Evolutionary conservation across 2,113 vertebrate genomes (phyloP), one percentile per base, ranked within the genome.

Genomic region (Hippocampus abdominalis): DNA sequence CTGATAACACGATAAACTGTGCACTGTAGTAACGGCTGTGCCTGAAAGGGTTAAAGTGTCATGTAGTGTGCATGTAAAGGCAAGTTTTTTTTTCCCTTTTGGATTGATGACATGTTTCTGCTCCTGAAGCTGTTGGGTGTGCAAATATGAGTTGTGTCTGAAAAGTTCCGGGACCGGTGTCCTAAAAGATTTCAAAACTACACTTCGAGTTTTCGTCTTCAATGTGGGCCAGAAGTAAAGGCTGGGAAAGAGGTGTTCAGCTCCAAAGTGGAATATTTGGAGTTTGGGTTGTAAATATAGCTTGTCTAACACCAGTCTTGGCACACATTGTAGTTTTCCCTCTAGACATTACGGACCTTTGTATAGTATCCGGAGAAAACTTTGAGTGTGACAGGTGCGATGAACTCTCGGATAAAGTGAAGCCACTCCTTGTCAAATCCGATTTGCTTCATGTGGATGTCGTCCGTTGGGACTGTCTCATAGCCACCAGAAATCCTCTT

Each of bases 301-400:
- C 15, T 20, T 32, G 18, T 29, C 13, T 8, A 2, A 60, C 13
- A 27, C 29, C 20, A 11, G 16, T 40, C 8, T 32, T 62, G 16
- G 29, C n/a, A 51, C n/a, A 23, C n/a, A 5, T 54, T 5, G 23
- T 27, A 4, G 12, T 27, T 46, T 51, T 27, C 66, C 36, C 12
- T 12, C 32, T 12, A 3, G 1, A 25, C 7, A 32, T 77, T 66
- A 86, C 81, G 62, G 85, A 98, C 97, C 94, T 98, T 99, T 0
- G 97, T 98, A 66, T 98, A 98, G 81, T 99, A 99, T 60, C 97
- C 97, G 67, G 96, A 96, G 89, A 95, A 99, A 60, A 98, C 96
- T 85, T 99, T 98, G 4, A 98, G 85, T 0, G 96, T 97, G 51
- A 99, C 94, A 0, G 97, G 97, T 1, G 96, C 96, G 83, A 99